These are phyloP conservation scores for Amphipoea lucens DNA, from an alignment of 2,888 invertebrate genomes.

Conservation along the genomic window DNA sequence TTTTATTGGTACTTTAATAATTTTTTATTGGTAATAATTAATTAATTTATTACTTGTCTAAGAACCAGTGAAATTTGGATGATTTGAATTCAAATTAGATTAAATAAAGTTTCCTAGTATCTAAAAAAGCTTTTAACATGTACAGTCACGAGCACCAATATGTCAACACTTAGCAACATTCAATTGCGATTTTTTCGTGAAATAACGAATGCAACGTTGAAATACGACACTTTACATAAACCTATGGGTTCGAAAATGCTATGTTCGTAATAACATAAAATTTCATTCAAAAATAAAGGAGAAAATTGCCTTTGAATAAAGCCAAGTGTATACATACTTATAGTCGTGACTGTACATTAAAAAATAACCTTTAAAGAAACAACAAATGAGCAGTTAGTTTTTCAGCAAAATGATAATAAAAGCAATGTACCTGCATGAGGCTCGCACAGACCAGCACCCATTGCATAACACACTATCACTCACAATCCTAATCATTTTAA, in stretches of 20 bases:
- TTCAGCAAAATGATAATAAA: not conserved
- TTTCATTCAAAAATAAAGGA: no score
- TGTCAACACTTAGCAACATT: no score
- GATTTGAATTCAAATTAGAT: conserved; percentile 5
- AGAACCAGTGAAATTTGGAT: conserved; percentile 5
- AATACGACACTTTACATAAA: no score
- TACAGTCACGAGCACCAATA: no score
- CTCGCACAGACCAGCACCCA: not conserved
- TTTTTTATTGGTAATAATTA: conserved; percentile 17
- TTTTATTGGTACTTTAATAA: conserved; percentile 9
- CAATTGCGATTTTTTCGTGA: no score
- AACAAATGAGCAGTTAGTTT: not conserved
- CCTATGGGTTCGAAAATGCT: no score
- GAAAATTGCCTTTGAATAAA: no score
- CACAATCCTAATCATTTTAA: not conserved
- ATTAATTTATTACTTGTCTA: conserved; percentile 22
- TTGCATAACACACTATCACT: not conserved
- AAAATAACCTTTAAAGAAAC: not conserved
- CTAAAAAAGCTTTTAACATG: not conserved
- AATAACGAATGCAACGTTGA: no score
- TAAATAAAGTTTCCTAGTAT: not conserved
- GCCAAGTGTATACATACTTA: no score
- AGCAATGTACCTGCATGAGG: not conserved
- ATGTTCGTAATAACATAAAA: no score
- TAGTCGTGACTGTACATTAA: not conserved